Evolutionary conservation across 2,797 vertebrate genomes (phyloP).

Genomic region (Fratercula arctica): DNA sequence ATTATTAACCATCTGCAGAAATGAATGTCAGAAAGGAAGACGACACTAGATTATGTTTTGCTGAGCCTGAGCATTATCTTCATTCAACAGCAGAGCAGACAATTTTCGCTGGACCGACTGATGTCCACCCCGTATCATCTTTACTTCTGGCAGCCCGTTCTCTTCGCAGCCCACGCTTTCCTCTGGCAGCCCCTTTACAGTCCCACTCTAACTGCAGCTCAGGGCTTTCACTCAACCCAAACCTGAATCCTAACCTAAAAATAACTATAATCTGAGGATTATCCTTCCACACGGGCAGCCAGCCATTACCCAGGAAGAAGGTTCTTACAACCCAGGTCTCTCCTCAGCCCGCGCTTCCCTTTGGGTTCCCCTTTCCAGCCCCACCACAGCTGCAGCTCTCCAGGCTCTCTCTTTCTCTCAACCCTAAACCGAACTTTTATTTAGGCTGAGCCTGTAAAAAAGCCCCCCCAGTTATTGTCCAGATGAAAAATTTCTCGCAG

Average conservation of each 20-base stretch:
- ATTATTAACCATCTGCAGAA: background rate
- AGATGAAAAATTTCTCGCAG: background rate
- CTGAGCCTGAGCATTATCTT: background rate
- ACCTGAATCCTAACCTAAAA: slow-evolving; percentile 30
- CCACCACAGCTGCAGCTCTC: background rate
- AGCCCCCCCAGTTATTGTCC: background rate
- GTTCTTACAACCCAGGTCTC: background rate
- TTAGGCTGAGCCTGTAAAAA: background rate
- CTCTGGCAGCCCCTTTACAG: background rate
- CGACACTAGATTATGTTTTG: background rate
- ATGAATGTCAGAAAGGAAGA: background rate
- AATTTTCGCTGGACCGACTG: background rate
- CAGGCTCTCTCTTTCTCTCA: background rate
- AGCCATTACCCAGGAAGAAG: background rate
- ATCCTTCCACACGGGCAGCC: background rate
- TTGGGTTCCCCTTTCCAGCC: background rate
- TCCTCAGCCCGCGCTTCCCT: background rate
- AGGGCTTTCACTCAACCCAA: background rate
- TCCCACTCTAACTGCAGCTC: background rate
- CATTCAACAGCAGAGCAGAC: background rate
- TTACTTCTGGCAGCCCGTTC: background rate
- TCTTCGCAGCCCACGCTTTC: background rate
- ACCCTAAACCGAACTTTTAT: background rate
- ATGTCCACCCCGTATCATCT: background rate
- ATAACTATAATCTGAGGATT: slow-evolving; percentile 37